Percentiles rank a stretch among this genome's conserved stretches.
These are phyloP conservation scores for Cephalopholis sonnerati DNA, from an alignment of 2,113 vertebrate species.

Conservation along the genomic window DNA sequence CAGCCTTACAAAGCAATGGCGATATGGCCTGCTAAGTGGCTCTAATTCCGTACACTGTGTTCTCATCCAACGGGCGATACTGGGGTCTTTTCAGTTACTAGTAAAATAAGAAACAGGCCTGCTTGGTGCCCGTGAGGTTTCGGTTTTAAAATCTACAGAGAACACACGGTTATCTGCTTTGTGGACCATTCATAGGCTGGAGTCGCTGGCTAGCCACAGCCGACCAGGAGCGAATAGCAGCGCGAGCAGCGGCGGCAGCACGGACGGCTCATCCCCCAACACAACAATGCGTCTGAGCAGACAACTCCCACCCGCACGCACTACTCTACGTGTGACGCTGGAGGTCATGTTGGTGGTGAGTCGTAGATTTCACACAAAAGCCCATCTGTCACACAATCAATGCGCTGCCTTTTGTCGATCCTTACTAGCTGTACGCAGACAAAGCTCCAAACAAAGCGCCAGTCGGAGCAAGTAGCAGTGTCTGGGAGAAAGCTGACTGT, in stretches of 20 bases:
- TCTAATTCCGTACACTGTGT: slow-evolving; percentile 78
- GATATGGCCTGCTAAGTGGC: slow-evolving; percentile 81
- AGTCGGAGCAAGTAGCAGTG: background rate
- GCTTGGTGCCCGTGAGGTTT: slow-evolving; percentile 32
- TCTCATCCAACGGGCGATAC: slow-evolving; percentile 80
- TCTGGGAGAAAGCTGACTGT: background rate
- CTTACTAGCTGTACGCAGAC: slow-evolving; percentile 16
- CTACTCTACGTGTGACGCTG: slow-evolving; percentile 74
- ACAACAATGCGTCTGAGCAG: slow-evolving; percentile 85
- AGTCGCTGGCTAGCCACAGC: slow-evolving; percentile 59
- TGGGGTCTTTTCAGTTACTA: slow-evolving; percentile 43
- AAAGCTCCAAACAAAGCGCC: slow-evolving; percentile 53
- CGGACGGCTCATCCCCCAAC: slow-evolving; percentile 81
- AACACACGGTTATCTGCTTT: slow-evolving; percentile 43
- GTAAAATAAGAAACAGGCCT: slow-evolving; percentile 18
- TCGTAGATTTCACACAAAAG: slow-evolving; percentile 73
- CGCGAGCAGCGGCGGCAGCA: slow-evolving; percentile 39
- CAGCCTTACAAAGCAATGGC: slow-evolving; percentile 79
- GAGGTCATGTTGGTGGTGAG: slow-evolving; percentile 75
- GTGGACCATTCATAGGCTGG: slow-evolving; percentile 60
- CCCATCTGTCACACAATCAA: slow-evolving; percentile 77
- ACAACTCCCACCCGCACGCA: slow-evolving; percentile 84
- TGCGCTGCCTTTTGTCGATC: slow-evolving; percentile 42
- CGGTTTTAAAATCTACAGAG: slow-evolving; percentile 8
- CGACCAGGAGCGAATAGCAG: slow-evolving; percentile 55